Conservation (phyloP, 2,113 vertebrate genomes). For the Ramphastos sulfuratus region DNA sequence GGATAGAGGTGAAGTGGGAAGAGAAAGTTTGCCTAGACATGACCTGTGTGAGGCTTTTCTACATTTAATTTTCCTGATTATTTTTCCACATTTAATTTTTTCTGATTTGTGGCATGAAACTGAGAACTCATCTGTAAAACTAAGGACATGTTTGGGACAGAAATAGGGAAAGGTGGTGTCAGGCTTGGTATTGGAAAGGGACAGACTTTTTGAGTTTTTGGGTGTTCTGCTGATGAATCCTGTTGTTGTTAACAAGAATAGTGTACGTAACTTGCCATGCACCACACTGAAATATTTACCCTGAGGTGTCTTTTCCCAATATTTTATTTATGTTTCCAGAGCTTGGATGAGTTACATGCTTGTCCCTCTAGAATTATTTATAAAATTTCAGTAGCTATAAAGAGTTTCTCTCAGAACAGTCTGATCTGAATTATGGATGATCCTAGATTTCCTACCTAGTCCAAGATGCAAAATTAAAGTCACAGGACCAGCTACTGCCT, state of each 20-base stretch:
- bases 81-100: neutral
- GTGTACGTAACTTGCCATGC: neutral
- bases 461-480: conserved; percentile 50
- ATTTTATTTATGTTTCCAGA: conserved; percentile 68
- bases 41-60: neutral
- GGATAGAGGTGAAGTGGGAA: neutral
- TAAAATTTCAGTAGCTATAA: conserved; percentile 67
- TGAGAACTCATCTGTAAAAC: neutral
- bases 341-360: conserved; percentile 65
- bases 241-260: conserved; percentile 27
- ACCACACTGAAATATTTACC: conserved; percentile 61
- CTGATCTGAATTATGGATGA: conserved; percentile 68
- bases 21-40: neutral
- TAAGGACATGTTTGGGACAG: neutral
- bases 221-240: neutral
- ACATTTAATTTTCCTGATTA: too few relatives aligned
- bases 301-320: conserved; percentile 52
- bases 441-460: conserved; percentile 26
- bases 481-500: neutral
- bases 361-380: conserved; percentile 72
- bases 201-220: neutral
- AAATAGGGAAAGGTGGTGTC: neutral
- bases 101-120: neutral
- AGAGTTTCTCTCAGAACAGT: conserved; percentile 44
- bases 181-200: neutral